Base-by-base conservation (phyloP, 1,140 invertebrate species). In the Nasonia longicornis region DNA sequence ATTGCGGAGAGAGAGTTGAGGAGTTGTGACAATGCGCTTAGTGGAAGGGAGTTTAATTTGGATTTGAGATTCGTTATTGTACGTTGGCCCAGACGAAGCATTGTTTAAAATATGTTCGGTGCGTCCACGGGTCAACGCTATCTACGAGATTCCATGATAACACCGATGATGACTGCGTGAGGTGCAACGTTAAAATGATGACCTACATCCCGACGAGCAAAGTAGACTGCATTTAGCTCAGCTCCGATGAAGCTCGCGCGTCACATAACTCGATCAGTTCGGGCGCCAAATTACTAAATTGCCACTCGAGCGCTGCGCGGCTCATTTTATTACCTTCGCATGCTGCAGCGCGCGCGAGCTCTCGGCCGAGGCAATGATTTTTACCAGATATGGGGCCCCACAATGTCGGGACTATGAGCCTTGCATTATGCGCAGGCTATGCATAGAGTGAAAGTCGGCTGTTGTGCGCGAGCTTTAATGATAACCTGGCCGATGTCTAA, bases 261-360 rank as follows among this genome's bases (percentile, higher is more conserved):
- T n/a, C 71, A 42, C 22, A 66, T 76, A 76, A 76, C 64, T 66
- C 31, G 74, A 76, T 42, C 29, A 38, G 29, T 42, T 74, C 26
- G 20, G 26, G 26, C 26, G 12, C 58, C 14, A 26, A 76, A 74
- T 74, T 74, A 76, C 14, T 42, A 11, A 73, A 73, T 48, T 48
- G n/a, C 71, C n/a, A 73, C 20, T 22, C 69, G 52, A 58, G 16
- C 52, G 26, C 26, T 26, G 26, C 14, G 4, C 6, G 52, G 20
- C 52, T 58, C 52, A n/a, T n/a, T 58, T 20, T 58, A 58, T 58
- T 58, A 58, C 52, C 20, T 58, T 58, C 4, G 52, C 52, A 20
- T 58, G 52, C 52, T 58, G 52, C 52, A 7, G 31, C 31, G 31
- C 11, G 45, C 14, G 26, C 26, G 26, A 58, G 16, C 52, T n/a